Evolutionary conservation across 2,888 invertebrate genomes (phyloP), one percentile per base, ranked within the genome.

Genomic region (Eumerus sabulonum): DNA sequence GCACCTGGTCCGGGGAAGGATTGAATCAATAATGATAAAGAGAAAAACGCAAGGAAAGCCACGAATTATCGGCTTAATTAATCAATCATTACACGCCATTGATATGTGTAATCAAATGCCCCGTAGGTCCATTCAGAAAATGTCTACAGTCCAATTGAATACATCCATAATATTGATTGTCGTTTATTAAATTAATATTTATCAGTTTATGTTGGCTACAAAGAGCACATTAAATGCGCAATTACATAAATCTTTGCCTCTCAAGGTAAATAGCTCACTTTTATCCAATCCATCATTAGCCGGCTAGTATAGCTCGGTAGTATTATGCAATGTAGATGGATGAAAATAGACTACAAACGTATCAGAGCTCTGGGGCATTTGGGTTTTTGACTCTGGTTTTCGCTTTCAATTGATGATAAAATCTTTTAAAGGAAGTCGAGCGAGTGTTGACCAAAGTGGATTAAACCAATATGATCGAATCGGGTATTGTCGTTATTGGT

Each of bases 101-200:
- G 17, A 40, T 45, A 1, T 12, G 27, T 62, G 48, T 27, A 12
- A 27, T 27, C 11, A 13, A 47, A 44, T 17, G n/a, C 14, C 19
- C n/a, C n/a, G n/a, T n/a, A n/a, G n/a, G n/a, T 27, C 27, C 27
- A 27, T 27, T 27, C 27, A 27, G 27, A 27, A 27, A 27, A 27
- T 27, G 27, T 7, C 27, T 27, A 53, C 13, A 47, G 12, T 27
- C 18, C 17, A 36, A 19, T n/a, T 27, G 38, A 45, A 45, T 45
- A 36, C 19, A 19, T 54, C 12, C 18, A 19, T 42, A 50, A 53
- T 12, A 1, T 38, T 17, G 12, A 4, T 11, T 47, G 51, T 38
- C 53, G 19, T 40, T n/a, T 1, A 66, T 53, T 53, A n/a, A 19
- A 71, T 76, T 48, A 76, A 70, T 71, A 71, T 71, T 74, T 63